A percentile compares a stretch with the other conserved stretches of the same genome.
phyloP scores from a whole-genome alignment of 30 jellyfish, hydroid and myxozoan species.

The Turritopsis rubra region DNA sequence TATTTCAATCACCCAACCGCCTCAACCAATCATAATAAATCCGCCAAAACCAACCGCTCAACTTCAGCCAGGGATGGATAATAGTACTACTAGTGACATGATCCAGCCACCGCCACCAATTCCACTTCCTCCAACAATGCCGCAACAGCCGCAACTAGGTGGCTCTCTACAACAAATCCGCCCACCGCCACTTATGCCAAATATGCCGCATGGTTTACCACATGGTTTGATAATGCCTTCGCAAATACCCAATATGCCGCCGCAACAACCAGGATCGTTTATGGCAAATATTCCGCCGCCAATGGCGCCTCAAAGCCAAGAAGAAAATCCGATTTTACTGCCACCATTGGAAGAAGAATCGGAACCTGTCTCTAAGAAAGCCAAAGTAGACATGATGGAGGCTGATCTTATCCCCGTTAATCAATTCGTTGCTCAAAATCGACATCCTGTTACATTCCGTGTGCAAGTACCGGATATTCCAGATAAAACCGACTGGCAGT shows the following conservation, averaged over 20 bases:
- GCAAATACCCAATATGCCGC: conserved; percentile 61
- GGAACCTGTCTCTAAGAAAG: conserved; percentile 69
- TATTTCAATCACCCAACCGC: conserved; percentile 48
- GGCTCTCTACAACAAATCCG: background rate
- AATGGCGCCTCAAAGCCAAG: conserved; percentile 16
- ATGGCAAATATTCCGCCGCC: conserved; percentile 66
- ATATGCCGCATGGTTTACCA: conserved; percentile 60
- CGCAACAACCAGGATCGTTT: conserved; percentile 59
- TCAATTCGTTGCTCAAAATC: conserved; percentile 63
- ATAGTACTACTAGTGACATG: conserved; percentile 24
- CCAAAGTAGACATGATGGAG: conserved; percentile 48
- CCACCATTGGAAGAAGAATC: conserved; percentile 48
- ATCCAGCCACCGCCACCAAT: conserved; percentile 25
- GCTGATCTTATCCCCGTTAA: conserved; percentile 72
- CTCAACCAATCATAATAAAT: conserved; percentile 38
- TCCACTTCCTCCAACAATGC: conserved; percentile 18
- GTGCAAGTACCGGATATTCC: conserved; percentile 89
- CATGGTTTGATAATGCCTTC: conserved; percentile 75
- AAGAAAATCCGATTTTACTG: background rate
- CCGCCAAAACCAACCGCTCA: conserved; percentile 73
- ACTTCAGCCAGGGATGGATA: conserved; percentile 61
- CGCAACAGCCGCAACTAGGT: conserved; percentile 1
- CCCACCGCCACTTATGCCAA: conserved; percentile 35
- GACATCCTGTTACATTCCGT: conserved; percentile 74
- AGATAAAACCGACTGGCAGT: conserved; percentile 92